phyloP scores from a whole-genome alignment of 1,140 invertebrate species.

The Araneus ventricosus region DNA sequence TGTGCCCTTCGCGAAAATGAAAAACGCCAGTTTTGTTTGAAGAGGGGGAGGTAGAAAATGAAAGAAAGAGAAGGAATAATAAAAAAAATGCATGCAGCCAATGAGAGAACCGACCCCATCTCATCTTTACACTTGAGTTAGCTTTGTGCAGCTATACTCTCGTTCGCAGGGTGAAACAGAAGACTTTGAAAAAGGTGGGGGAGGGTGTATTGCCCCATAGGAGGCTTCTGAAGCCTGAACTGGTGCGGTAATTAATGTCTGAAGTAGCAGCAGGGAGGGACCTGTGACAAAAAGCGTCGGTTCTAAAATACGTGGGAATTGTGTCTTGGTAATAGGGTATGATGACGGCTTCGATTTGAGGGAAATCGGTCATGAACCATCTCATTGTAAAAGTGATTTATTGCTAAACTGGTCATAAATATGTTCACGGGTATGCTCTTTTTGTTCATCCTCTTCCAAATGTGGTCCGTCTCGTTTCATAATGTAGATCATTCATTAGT shows the following conservation, averaged over 20 bases:
- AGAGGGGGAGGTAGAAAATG: slow-evolving; percentile 27
- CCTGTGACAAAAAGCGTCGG: not conserved
- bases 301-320: too few species aligned
- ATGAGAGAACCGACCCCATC: slow-evolving; percentile 21
- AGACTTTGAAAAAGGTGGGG: not conserved
- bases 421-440: too few species aligned
- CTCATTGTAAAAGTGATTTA: too few species aligned
- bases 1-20: slow-evolving; percentile 47
- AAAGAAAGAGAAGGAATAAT: not conserved
- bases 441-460: too few species aligned
- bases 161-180: slow-evolving; percentile 36
- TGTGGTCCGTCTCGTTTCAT: too few species aligned
- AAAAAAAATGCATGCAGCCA: not conserved
- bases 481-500: too few species aligned
- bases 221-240: not conserved
- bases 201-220: slow-evolving; percentile 29
- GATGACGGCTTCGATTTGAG: too few species aligned
- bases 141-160: slow-evolving; percentile 60
- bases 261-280: not conserved
- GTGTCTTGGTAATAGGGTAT: too few species aligned
- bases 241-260: slow-evolving; percentile 62
- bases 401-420: too few species aligned
- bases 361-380: too few species aligned
- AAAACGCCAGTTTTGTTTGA: slow-evolving; percentile 74
- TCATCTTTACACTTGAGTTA: slow-evolving; percentile 63